Base-by-base conservation (phyloP, 2,797 vertebrate species). In the Galagoides demidoff region DNA sequence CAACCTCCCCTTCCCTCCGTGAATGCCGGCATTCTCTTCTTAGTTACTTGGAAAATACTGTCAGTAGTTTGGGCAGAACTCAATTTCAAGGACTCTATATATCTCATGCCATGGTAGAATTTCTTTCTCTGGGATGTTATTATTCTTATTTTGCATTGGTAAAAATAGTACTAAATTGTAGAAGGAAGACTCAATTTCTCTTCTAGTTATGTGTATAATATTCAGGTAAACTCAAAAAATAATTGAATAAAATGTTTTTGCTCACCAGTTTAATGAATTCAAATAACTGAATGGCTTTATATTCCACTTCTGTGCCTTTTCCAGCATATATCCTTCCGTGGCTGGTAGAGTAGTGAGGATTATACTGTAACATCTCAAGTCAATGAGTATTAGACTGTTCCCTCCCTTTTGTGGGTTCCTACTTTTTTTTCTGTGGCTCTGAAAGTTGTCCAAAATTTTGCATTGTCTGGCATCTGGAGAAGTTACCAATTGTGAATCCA, bases 401-500 rank as follows among this genome's bases (percentile, higher is more conserved):
- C 13, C 64, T 92, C 29, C 79, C 45, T 83, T 31, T 66, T 85
- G 39, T 55, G 3, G 20, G 31, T 94, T 76, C 49, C 57, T 12
- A 79, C 49, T 92, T 93, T 83, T 71, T 66, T 23, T 29, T 83
- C 22, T 31, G 20, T 49, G 87, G 34, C 22, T 86, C 57, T 89
- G 71, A 96, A 88, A 96, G 39, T 83, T 78, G 3, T 96, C 66
- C 39, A 94, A 59, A 89, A 85, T 82, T 92, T 45, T 68, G 14
- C 83, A 61, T 85, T 89, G 52, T 43, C 71, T 92, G 31, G 31
- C 43, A 77, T 77, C 52, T 86, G 43, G 23, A 74, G 20, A 96
- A 78, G 19, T 89, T 89, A 93, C 25, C 29, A 78, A 37, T 34
- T 94, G 34, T 76, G 23, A 2, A 43, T 76, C 19, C 43, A 71